Percentiles rank a stretch among this genome's conserved stretches.
These are phyloP conservation scores for Ridgeia piscesae DNA, from an alignment of 1,140 invertebrate species.

Conservation along the genomic window DNA sequence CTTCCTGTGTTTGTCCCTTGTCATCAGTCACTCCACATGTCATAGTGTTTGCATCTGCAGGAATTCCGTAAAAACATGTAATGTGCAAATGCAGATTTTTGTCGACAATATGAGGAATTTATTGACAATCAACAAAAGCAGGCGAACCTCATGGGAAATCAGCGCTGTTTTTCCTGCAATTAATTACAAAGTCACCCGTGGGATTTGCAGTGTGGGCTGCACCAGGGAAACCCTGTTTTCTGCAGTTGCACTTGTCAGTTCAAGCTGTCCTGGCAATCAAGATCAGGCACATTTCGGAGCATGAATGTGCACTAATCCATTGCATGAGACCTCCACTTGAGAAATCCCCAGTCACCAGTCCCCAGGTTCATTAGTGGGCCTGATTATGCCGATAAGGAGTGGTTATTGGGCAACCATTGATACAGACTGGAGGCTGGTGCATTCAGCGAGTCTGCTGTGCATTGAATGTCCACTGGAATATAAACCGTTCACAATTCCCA, in stretches of 20 bases:
- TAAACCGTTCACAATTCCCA: not conserved
- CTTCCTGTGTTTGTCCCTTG: not conserved
- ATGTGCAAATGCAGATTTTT: not conserved
- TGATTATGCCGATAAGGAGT: conserved; percentile 1
- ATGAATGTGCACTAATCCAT: not conserved
- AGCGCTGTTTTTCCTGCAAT: not conserved
- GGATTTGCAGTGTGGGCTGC: not conserved
- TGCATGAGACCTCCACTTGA: not conserved
- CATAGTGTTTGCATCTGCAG: not conserved
- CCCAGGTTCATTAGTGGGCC: not conserved
- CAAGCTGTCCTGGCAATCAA: not conserved
- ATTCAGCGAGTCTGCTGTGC: not conserved
- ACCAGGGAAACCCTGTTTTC: not conserved
- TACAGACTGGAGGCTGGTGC: not conserved
- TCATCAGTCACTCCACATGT: not conserved
- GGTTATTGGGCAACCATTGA: conserved; percentile 4
- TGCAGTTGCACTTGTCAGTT: not conserved
- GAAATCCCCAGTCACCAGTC: not conserved
- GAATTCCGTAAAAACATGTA: not conserved
- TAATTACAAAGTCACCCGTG: not conserved
- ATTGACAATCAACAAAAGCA: not conserved
- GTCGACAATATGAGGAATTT: not conserved
- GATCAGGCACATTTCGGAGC: not conserved
- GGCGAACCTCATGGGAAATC: not conserved
- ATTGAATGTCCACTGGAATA: not conserved